These are phyloP conservation scores for Gnathonemus echidnorhynchus DNA, from an alignment of 2,113 vertebrate species.

Conservation along the genomic window DNA sequence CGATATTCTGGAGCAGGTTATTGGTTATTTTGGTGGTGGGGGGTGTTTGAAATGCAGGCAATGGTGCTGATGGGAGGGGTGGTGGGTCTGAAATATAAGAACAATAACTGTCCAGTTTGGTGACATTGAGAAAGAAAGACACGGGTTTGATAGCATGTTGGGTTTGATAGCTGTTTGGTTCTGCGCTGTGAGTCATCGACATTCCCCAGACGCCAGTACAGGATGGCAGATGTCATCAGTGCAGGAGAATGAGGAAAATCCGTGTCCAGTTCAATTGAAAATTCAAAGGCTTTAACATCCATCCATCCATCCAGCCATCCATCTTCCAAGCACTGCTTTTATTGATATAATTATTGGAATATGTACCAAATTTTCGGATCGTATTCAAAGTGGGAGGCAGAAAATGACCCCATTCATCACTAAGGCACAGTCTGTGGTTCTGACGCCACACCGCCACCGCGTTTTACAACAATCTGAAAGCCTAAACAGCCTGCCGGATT, in stretches of 20 bases:
- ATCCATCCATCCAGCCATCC: background rate
- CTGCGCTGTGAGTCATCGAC: background rate
- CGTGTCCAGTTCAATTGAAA: background rate
- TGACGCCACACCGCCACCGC: background rate
- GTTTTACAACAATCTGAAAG: background rate
- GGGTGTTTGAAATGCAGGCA: background rate
- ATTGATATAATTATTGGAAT: background rate
- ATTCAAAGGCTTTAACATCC: background rate
- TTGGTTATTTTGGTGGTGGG: background rate
- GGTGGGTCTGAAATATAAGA: background rate
- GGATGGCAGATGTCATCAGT: background rate
- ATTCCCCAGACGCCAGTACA: background rate
- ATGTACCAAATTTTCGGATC: background rate
- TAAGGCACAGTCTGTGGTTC: background rate
- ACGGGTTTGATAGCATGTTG: background rate
- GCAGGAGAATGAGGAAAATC: background rate
- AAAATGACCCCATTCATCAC: background rate
- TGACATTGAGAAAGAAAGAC: background rate
- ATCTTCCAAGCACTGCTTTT: background rate
- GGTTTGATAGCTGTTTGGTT: background rate
- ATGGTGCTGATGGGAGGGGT: background rate
- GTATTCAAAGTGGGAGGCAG: background rate
- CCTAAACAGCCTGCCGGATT: background rate
- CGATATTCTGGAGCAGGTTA: background rate
- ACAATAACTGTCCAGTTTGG: background rate